Evolutionary conservation across 2,888 invertebrate genomes (phyloP), one percentile per base, ranked within the genome.

Genomic region (Anthophora plumipes): DNA sequence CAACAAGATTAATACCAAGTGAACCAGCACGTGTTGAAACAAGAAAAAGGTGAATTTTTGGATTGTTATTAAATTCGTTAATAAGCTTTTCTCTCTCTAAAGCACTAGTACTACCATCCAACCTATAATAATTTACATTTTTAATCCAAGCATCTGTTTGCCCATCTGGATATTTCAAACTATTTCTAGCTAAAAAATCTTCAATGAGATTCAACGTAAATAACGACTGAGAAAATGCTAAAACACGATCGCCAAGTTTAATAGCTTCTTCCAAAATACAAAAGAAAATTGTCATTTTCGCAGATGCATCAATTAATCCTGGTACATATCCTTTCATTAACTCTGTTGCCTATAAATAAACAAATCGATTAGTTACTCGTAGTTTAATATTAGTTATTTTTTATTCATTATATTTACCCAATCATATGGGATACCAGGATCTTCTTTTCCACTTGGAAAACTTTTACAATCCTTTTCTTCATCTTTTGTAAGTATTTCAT

Each of bases 11-110:
- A 85, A 99, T 99, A 11, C 99, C 99, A 46, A 99, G 94, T 17
- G 98, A 99, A 1, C 99, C 99, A 50, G 99, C 99, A 88, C 98
- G 95, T 0, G 99, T 99, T 0, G 99, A 99, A 54, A 99, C 98
- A 72, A 99, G 95, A 93, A 99, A 99, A 83, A 99, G 94, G 92
- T 97, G 97, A 66, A 98, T 96, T 89, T 96, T 96, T 0, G 96
- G 95, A 93, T 98, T 98, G 0, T 96, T 95, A 92, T 99, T 99
- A 93, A 99, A 99, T 92, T 98, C 98, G 93, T 98, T 98, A 81
- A 99, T 99, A 37, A 99, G 94, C 92, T 98, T 98, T 93, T 99
- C 99, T 79, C 99, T 95, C 92, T 99, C 99, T 80, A 97, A 94
- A 0, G 98, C 98, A 86, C 97, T 96, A 0, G 99, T 99, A 50